Conservation (phyloP, 2,113 vertebrate species). For the Oreochromis aureus region DNA sequence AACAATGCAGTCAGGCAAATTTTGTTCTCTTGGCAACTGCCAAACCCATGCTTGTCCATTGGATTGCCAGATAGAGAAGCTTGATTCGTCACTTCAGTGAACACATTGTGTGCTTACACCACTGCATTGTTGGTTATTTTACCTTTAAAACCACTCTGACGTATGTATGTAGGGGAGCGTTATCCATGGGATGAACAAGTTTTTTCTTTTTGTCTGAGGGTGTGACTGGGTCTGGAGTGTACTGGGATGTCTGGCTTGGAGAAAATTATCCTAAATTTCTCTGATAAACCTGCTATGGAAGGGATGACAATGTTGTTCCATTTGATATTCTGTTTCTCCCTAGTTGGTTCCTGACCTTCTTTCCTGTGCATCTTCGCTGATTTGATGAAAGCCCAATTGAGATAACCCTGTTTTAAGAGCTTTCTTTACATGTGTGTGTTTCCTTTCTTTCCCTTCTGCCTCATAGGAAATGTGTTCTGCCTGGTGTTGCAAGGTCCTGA, state of each 20-base stretch:
- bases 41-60: neutral
- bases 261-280: neutral
- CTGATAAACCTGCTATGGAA: neutral
- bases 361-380: neutral
- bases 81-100: neutral
- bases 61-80: neutral
- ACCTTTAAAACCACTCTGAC: neutral
- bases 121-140: neutral
- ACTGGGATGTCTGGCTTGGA: neutral
- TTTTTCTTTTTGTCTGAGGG: neutral
- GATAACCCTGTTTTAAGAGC: neutral
- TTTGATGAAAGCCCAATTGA: too few species aligned
- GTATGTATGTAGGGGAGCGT: neutral
- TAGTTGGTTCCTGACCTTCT: neutral
- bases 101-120: neutral
- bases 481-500: neutral
- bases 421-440: neutral
- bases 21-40: neutral
- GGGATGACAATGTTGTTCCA: neutral
- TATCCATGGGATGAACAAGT: neutral
- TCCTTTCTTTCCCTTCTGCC: neutral
- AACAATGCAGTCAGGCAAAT: neutral
- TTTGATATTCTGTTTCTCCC: neutral
- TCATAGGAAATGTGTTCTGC: neutral
- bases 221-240: neutral